Evolutionary conservation across 2,113 vertebrate genomes (phyloP).

Genomic region (Amphilophus citrinellus): DNA sequence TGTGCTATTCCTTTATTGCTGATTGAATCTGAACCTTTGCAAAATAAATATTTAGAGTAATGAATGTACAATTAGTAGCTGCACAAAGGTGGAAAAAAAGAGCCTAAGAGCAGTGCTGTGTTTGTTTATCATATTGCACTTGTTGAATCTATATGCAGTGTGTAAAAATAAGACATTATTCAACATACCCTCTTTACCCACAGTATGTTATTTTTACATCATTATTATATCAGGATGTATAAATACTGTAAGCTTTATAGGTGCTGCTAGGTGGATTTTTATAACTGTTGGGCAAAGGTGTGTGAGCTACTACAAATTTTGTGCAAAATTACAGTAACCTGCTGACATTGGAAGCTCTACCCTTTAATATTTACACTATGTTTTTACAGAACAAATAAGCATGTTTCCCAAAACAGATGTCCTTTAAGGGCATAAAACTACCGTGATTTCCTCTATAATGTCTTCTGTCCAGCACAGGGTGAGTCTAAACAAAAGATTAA

Average conservation of each 20-base stretch:
- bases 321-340: neutral
- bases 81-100: neutral
- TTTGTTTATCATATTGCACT: neutral
- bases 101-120: neutral
- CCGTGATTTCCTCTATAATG: neutral
- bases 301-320: too few relatives aligned
- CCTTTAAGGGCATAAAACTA: neutral
- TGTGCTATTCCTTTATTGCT: neutral
- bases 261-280: neutral
- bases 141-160: neutral
- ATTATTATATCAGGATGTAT: neutral
- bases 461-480: constrained; percentile 29
- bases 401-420: neutral
- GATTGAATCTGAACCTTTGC: neutral
- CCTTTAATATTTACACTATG: neutral
- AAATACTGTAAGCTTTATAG: neutral
- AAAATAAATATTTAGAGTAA: neutral
- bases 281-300: neutral
- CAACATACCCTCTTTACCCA: neutral
- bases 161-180: neutral
- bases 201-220: neutral
- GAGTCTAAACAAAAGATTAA: neutral
- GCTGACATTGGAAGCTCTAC: neutral
- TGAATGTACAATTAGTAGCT: neutral
- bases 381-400: neutral